A percentile compares a stretch with the other conserved stretches of the same genome.
phyloP scores from a whole-genome alignment of 2,888 invertebrate genomes.

The Desoria tigrina region DNA sequence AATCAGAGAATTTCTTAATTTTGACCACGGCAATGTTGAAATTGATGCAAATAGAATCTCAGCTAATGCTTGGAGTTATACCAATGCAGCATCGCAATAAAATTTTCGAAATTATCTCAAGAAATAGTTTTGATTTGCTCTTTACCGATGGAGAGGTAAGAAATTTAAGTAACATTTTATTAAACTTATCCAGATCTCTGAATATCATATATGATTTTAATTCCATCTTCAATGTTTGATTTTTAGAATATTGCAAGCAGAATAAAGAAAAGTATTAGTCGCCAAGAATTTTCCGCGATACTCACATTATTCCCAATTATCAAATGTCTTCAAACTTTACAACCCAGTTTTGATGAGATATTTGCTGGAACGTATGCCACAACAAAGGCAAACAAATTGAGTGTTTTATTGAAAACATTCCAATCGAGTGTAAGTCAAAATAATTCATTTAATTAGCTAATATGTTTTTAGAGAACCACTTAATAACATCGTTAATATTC shows the following conservation, averaged over 20 bases:
- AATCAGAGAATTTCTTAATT: slow-evolving; percentile 79
- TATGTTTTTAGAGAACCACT: slow-evolving; percentile 5
- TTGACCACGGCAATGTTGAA: slow-evolving; percentile 79
- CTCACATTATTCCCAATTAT: slow-evolving; percentile 79
- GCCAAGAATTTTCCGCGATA: slow-evolving; percentile 78
- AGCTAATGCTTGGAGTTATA: slow-evolving; percentile 79
- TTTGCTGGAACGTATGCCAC: slow-evolving; percentile 71
- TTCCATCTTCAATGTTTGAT: not conserved
- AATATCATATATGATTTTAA: slow-evolving; percentile 6
- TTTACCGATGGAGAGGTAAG: slow-evolving; percentile 80
- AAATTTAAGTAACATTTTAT: not conserved
- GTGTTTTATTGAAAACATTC: slow-evolving; percentile 47
- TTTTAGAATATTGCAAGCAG: slow-evolving; percentile 69
- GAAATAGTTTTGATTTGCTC: slow-evolving; percentile 80
- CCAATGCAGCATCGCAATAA: slow-evolving; percentile 77
- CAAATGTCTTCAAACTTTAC: slow-evolving; percentile 72
- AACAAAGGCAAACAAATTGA: slow-evolving; percentile 60
- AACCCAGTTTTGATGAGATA: slow-evolving; percentile 78
- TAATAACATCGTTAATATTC: slow-evolving; percentile 26
- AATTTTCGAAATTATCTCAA: slow-evolving; percentile 79
- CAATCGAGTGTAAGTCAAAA: slow-evolving; percentile 32
- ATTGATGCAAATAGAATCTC: slow-evolving; percentile 83
- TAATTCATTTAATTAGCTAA: not conserved
- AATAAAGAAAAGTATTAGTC: slow-evolving; percentile 72
- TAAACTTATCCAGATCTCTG: not conserved